These are phyloP conservation scores for Ardeotis arabs DNA, from an alignment of 2,113 vertebrate species.

Conservation along the genomic window DNA sequence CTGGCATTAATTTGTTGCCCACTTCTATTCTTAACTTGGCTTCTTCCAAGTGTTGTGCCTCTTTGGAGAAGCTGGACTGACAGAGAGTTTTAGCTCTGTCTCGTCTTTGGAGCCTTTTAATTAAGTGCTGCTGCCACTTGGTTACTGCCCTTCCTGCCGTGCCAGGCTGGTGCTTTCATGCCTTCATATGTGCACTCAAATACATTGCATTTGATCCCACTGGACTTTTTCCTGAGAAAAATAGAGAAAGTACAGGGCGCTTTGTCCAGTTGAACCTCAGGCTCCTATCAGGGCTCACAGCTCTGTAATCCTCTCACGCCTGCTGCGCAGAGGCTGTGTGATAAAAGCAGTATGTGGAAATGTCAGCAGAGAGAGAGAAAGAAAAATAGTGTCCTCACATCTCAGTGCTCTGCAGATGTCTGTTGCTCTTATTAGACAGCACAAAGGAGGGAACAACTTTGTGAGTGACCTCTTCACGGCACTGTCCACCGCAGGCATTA, in stretches of 20 bases:
- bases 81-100: background rate
- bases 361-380: background rate
- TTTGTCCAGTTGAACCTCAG: background rate
- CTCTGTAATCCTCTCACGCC: background rate
- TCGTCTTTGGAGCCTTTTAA: background rate
- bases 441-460: background rate
- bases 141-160: background rate
- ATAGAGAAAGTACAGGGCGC: background rate
- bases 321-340: background rate
- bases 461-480: background rate
- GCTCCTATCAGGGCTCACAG: background rate
- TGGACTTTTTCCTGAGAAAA: background rate
- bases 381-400: background rate
- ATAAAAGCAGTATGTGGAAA: background rate
- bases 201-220: background rate
- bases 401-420: background rate
- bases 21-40: background rate
- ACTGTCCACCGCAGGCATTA: background rate
- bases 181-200: background rate
- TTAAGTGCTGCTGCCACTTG: background rate
- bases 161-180: background rate
- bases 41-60: background rate
- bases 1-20: background rate
- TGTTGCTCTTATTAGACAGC: background rate
- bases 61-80: background rate